phyloP scores from a whole-genome alignment of 2,113 vertebrate genomes.

The Tachysurus fulvidraco region DNA sequence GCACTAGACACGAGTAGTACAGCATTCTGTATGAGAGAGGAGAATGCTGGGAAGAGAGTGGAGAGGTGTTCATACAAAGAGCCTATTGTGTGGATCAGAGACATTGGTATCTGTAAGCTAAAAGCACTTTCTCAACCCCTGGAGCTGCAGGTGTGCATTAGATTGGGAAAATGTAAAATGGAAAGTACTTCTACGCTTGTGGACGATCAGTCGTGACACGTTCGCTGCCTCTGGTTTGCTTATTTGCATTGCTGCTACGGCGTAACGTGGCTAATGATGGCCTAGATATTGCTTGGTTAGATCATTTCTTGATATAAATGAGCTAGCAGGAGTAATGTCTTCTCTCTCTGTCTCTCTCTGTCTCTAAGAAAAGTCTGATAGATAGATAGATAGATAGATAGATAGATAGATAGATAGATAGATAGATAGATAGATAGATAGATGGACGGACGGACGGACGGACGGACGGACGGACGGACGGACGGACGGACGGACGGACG shows the following conservation, averaged over 20 bases:
- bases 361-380: background rate
- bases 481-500: no score
- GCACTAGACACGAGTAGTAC: background rate
- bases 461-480: no score
- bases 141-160: background rate
- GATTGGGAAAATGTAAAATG: background rate
- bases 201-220: background rate
- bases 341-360: background rate
- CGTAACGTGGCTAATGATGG: no score
- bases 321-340: background rate
- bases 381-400: no score
- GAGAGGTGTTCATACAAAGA: constrained; percentile 18
- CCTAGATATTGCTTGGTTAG: background rate
- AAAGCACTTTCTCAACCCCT: background rate
- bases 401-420: no score
- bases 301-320: background rate
- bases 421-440: no score
- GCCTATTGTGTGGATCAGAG: constrained; percentile 22
- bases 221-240: background rate
- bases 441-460: no score
- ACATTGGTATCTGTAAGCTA: background rate
- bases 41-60: background rate
- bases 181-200: background rate
- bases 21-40: background rate
- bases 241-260: background rate